These are phyloP conservation scores for Chouioia cunea DNA, from an alignment of 2,888 invertebrate species.

Conservation along the genomic window DNA sequence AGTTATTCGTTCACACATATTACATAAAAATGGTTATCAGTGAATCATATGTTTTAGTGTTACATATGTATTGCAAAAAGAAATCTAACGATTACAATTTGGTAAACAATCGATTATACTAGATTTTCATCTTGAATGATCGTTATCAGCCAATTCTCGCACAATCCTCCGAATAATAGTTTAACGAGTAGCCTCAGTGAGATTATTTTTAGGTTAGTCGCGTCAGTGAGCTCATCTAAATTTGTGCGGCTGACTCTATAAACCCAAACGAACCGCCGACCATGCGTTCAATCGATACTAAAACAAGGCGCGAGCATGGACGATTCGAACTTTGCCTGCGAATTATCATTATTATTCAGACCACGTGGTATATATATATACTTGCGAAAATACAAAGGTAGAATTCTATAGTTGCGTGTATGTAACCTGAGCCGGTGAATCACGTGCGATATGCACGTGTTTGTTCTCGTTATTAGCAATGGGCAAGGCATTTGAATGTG, in stretches of 20 bases:
- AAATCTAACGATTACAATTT: too few species aligned
- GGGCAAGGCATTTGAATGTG: background rate
- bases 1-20: too few species aligned
- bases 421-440: constrained; percentile 18
- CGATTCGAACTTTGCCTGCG: constrained; percentile 26
- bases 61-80: too few species aligned
- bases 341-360: constrained; percentile 41
- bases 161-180: too few species aligned
- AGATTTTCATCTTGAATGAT: too few species aligned
- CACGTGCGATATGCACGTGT: background rate
- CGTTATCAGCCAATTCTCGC: too few species aligned
- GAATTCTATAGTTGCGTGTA: background rate
- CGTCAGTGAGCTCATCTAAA: constrained; percentile 16
- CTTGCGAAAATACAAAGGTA: background rate
- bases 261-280: constrained; percentile 25
- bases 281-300: background rate
- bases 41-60: too few species aligned
- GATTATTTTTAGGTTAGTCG: constrained; percentile 14
- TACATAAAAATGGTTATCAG: too few species aligned
- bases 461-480: constrained; percentile 16
- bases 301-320: background rate
- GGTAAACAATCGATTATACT: too few species aligned
- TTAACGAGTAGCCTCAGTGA: background rate
- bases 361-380: constrained; percentile 9
- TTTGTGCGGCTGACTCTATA: constrained; percentile 10